Percentiles rank a stretch among this genome's conserved stretches.
phyloP scores from a whole-genome alignment of 1,140 invertebrate species.

The Leucophenga varia region DNA sequence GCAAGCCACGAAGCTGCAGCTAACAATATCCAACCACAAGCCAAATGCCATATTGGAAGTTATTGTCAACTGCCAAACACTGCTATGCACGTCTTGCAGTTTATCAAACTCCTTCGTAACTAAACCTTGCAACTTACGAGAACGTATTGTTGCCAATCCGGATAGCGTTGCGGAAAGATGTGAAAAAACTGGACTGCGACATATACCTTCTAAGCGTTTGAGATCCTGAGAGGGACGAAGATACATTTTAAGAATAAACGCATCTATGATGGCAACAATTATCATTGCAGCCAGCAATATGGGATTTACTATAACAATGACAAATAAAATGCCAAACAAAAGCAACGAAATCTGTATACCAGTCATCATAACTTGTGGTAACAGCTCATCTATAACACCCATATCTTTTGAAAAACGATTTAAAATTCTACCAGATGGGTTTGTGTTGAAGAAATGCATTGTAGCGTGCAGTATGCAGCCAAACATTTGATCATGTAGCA shows the following conservation, averaged over 20 bases:
- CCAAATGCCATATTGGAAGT: conserved; percentile 67
- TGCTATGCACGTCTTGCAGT: conserved; percentile 66
- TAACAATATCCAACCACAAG: conserved; percentile 72
- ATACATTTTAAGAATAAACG: conserved; percentile 72
- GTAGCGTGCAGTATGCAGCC: conserved; percentile 70
- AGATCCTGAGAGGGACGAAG: conserved; percentile 75
- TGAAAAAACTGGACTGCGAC: conserved; percentile 79
- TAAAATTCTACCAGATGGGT: conserved; percentile 77
- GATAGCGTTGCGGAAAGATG: conserved; percentile 77
- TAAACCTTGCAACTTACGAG: conserved; percentile 66
- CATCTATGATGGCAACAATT: conserved; percentile 67
- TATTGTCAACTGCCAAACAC: conserved; percentile 66
- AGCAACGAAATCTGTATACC: conserved; percentile 60
- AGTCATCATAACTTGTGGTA: conserved; percentile 73
- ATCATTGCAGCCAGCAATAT: conserved; percentile 64
- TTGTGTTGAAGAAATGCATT: conserved; percentile 85
- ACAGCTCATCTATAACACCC: conserved; percentile 76
- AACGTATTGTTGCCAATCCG: conserved; percentile 79
- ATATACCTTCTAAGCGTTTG: conserved; percentile 77
- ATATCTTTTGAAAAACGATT: conserved; percentile 82
- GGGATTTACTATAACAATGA: conserved; percentile 74
- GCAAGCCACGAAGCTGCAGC: conserved; percentile 63
- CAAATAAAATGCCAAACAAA: conserved; percentile 64
- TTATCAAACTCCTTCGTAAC: conserved; percentile 72
- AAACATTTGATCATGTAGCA: conserved; percentile 85